phyloP scores from a whole-genome alignment of 2,797 vertebrate genomes.

The Sebastes vulpes region DNA sequence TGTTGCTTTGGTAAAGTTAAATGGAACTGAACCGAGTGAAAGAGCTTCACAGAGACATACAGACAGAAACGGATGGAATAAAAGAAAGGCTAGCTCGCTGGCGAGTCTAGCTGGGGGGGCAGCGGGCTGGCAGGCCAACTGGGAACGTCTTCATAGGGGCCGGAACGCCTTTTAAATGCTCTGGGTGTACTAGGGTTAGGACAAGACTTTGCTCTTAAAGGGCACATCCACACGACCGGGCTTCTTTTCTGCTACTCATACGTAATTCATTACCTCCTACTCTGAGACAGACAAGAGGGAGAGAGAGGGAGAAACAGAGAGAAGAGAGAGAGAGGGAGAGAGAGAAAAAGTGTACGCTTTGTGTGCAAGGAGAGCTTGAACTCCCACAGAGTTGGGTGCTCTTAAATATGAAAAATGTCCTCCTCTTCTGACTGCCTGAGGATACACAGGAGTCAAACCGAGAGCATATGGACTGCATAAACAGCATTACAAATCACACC shows the following conservation, averaged over 20 bases:
- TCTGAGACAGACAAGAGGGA: conserved; percentile 39
- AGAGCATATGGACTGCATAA: conserved; percentile 77
- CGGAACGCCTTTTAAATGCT: conserved; percentile 49
- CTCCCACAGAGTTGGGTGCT: conserved; percentile 57
- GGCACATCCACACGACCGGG: conserved; percentile 47
- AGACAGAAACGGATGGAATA: not conserved
- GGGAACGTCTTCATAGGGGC: conserved; percentile 30
- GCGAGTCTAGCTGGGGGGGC: not conserved
- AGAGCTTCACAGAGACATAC: not conserved
- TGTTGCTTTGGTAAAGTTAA: not conserved
- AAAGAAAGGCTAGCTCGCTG: not conserved
- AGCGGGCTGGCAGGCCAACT: conserved; percentile 4
- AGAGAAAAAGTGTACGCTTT: conserved; percentile 31
- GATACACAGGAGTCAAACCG: conserved; percentile 64
- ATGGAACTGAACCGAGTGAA: not conserved
- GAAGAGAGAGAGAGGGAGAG: not conserved
- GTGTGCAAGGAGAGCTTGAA: conserved; percentile 34
- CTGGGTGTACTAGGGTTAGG: conserved; percentile 45
- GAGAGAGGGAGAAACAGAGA: not conserved
- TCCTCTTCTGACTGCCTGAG: conserved; percentile 53
- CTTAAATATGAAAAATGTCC: conserved; percentile 79
- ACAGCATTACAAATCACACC: conserved; percentile 72
- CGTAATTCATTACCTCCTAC: conserved; percentile 79
- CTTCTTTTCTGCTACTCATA: conserved; percentile 64
- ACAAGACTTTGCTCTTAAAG: conserved; percentile 82